Conservation (phyloP, 2,888 invertebrate species). For the Drosophila nr. perissopoda region DNA sequence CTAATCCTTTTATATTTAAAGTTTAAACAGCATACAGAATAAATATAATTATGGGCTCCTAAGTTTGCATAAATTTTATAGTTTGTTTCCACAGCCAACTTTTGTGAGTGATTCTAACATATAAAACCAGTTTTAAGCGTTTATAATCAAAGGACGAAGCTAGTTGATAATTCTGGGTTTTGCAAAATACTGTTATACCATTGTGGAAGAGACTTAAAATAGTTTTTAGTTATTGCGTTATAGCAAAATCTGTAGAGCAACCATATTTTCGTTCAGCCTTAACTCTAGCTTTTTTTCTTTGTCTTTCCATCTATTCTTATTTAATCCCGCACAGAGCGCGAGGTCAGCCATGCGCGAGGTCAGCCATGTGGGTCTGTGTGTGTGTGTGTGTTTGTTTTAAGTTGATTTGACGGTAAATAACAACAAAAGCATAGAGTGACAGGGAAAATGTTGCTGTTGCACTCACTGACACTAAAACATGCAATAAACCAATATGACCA, state of each 20-base stretch:
- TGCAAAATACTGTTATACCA: not conserved
- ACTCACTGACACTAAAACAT: conserved; percentile 17
- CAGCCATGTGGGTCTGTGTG: conserved; percentile 28
- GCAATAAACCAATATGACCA: conserved; percentile 30
- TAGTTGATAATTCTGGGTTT: not conserved
- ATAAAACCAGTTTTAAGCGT: no score
- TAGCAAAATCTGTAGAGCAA: conserved; percentile 4
- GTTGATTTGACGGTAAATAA: conserved; percentile 34
- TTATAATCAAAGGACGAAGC: not conserved
- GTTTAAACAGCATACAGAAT: not conserved
- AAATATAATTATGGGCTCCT: not conserved
- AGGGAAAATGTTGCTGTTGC: conserved; percentile 22
- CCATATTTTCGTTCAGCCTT: not conserved
- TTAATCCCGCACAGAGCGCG: conserved; percentile 43
- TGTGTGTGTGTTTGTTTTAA: conserved; percentile 19
- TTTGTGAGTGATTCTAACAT: not conserved
- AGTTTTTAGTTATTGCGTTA: not conserved
- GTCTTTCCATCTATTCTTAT: conserved; percentile 24
- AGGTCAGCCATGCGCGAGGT: conserved; percentile 16
- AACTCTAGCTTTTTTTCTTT: not conserved
- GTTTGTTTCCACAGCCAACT: not conserved
- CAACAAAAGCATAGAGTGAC: conserved; percentile 13
- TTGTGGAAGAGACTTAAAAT: not conserved
- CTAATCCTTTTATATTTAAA: not conserved
- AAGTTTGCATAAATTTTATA: not conserved